phyloP scores from a whole-genome alignment of 2,113 vertebrate genomes.

The Leptosomus discolor region DNA sequence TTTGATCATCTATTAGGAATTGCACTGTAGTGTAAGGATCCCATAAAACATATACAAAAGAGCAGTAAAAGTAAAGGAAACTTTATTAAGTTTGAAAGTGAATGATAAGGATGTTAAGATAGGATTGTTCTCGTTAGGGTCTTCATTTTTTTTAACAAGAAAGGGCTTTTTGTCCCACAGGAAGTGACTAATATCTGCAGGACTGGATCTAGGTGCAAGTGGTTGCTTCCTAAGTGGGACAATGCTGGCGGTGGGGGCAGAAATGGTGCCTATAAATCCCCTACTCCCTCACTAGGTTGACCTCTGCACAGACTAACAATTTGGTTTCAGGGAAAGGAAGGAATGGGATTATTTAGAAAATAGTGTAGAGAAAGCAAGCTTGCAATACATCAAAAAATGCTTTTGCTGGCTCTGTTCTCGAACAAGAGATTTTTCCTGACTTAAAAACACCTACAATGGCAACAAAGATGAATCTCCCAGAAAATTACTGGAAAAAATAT shows the following conservation, averaged over 20 bases:
- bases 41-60: background rate
- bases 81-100: background rate
- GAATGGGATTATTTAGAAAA: background rate
- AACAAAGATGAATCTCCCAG: background rate
- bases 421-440: background rate
- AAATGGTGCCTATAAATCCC: background rate
- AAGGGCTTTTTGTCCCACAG: background rate
- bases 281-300: background rate
- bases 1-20: background rate
- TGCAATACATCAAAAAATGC: background rate
- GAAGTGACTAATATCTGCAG: background rate
- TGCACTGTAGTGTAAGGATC: background rate
- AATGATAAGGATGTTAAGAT: background rate
- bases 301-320: background rate
- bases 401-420: background rate
- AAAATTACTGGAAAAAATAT: slow-evolving; percentile 17
- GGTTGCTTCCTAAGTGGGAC: background rate
- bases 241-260: background rate
- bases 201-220: background rate
- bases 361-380: background rate
- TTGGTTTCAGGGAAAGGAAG: background rate
- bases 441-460: background rate
- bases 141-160: background rate
- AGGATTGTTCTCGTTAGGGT: background rate
- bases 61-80: background rate